A percentile compares a stretch with the other conserved stretches of the same genome.
phyloP scores from a whole-genome alignment of 1,140 invertebrate genomes.

The Neodiprion fabricii region DNA sequence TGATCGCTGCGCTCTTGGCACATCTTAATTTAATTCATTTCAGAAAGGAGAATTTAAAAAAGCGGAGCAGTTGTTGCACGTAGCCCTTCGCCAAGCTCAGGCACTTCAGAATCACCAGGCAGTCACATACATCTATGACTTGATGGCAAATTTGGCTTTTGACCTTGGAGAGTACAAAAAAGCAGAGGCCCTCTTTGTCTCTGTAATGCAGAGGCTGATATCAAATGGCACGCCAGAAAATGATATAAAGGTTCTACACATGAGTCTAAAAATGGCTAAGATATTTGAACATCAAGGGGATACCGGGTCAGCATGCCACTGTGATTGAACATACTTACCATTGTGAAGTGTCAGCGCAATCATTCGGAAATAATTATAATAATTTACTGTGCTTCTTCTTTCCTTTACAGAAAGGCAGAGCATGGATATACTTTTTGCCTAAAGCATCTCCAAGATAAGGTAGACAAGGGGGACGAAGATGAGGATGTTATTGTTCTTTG shows the following conservation, averaged over 20 bases:
- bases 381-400: slow-evolving; percentile 7
- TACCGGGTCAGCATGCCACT: slow-evolving; percentile 53
- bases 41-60: slow-evolving; percentile 78
- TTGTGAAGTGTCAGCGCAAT: slow-evolving; percentile 1
- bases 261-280: slow-evolving; percentile 80
- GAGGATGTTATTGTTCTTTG: slow-evolving; percentile 69
- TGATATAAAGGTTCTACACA: slow-evolving; percentile 77
- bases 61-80: slow-evolving; percentile 84
- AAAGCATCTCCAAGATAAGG: slow-evolving; percentile 68
- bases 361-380: slow-evolving; percentile 1
- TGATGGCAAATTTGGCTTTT: slow-evolving; percentile 90
- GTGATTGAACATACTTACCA: slow-evolving; percentile 9
- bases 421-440: slow-evolving; percentile 81
- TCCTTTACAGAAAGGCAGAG: slow-evolving; percentile 67
- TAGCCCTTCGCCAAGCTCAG: slow-evolving; percentile 83
- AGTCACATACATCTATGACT: slow-evolving; percentile 86
- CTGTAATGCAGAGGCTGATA: slow-evolving; percentile 80
- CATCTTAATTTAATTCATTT: slow-evolving; percentile 39
- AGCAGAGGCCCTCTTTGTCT: slow-evolving; percentile 83
- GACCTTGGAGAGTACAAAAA: slow-evolving; percentile 77
- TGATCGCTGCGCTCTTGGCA: not conserved
- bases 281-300: slow-evolving; percentile 71
- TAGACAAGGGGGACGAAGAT: slow-evolving; percentile 62
- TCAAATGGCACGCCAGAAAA: slow-evolving; percentile 71
- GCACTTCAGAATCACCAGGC: slow-evolving; percentile 76